phyloP scores from a whole-genome alignment of 2,113 vertebrate genomes.

The Panthera uncia region DNA sequence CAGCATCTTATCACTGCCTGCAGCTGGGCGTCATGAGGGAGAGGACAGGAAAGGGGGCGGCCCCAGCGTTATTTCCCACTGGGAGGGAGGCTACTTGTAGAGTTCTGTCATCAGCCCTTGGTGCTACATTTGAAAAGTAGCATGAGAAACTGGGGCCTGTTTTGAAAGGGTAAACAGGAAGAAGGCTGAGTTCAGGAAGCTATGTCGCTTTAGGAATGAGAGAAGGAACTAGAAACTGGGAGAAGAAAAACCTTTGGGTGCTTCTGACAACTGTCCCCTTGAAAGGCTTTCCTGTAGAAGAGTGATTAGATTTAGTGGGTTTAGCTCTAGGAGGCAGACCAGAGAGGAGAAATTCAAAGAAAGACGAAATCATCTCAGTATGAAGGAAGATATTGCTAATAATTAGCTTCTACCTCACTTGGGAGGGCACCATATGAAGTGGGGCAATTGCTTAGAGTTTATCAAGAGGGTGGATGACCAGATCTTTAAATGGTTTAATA shows the following conservation, averaged over 20 bases:
- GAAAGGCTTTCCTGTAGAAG: not conserved
- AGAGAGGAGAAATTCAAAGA: slow-evolving; percentile 5
- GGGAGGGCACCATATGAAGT: not conserved
- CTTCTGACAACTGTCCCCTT: not conserved
- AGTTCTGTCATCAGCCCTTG: not conserved
- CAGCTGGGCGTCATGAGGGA: not conserved
- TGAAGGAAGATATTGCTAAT: not conserved
- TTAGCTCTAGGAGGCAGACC: not conserved
- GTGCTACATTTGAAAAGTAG: not conserved
- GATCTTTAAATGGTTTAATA: not conserved
- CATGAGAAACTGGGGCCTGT: not conserved
- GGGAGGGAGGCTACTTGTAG: not conserved
- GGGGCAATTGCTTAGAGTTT: not conserved
- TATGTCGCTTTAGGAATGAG: not conserved
- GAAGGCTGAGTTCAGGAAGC: slow-evolving; percentile 25
- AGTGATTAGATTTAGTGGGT: not conserved
- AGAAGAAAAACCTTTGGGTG: not conserved
- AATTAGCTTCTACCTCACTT: not conserved
- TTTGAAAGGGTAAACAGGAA: not conserved
- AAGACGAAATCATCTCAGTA: not conserved
- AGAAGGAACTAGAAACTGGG: not conserved
- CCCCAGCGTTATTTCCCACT: not conserved
- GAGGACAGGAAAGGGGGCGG: not conserved
- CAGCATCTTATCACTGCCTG: not conserved
- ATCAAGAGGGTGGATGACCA: not conserved